Conservation (phyloP, 2,888 invertebrate genomes). For the Pinctada fucata region DNA sequence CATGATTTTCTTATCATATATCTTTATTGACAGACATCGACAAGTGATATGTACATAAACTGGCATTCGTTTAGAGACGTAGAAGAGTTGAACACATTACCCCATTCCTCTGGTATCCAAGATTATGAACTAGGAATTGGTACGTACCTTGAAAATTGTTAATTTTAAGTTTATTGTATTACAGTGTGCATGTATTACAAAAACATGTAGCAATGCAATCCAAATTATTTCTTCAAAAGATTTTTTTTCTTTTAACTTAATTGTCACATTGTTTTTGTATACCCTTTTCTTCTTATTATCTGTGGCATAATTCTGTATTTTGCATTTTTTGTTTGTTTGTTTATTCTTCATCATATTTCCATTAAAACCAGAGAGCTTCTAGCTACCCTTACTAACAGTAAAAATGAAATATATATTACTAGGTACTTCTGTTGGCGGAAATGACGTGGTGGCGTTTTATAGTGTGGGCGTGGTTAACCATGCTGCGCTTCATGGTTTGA, state of each 20-base stretch:
- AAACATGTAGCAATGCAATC: too few relatives aligned
- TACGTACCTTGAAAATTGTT: conserved; percentile 11
- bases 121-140: conserved; percentile 44
- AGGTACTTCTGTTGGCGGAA: conserved; percentile 47
- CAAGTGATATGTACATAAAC: conserved; percentile 38
- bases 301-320: too few relatives aligned
- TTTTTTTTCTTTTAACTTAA: too few relatives aligned
- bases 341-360: too few relatives aligned
- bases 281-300: background rate
- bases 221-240: too few relatives aligned
- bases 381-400: too few relatives aligned
- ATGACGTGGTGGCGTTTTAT: conserved; percentile 44
- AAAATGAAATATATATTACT: too few relatives aligned
- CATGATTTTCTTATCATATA: too few relatives aligned
- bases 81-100: conserved; percentile 31
- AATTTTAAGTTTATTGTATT: background rate
- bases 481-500: conserved; percentile 41
- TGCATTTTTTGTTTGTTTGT: too few relatives aligned
- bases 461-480: conserved; percentile 50
- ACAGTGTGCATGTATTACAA: too few relatives aligned
- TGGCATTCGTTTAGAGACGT: conserved; percentile 49
- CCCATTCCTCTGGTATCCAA: conserved; percentile 44
- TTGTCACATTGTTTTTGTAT: background rate
- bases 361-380: too few relatives aligned
- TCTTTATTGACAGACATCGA: conserved; percentile 43